Percentiles rank a stretch among this genome's conserved stretches.
These are phyloP conservation scores for Nibea coibor DNA, from an alignment of 2,113 vertebrate genomes.

Conservation along the genomic window DNA sequence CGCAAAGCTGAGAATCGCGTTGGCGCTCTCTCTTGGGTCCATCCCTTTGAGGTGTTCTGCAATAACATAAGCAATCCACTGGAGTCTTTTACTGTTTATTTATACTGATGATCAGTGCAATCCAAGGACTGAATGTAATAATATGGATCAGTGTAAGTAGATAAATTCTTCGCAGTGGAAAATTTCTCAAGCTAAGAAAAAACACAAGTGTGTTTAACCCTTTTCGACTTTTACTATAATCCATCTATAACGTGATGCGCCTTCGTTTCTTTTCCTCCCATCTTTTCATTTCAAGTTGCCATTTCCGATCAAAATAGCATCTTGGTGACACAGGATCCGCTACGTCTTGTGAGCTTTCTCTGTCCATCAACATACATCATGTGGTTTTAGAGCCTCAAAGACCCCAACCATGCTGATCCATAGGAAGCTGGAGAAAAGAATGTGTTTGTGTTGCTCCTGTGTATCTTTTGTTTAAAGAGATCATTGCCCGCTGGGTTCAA, in stretches of 20 bases:
- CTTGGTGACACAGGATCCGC: not conserved
- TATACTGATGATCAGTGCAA: not conserved
- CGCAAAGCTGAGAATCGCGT: not conserved
- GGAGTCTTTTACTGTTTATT: not conserved
- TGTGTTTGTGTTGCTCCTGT: constrained; percentile 3
- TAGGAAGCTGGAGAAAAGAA: not conserved
- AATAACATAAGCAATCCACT: not conserved
- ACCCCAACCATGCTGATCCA: not conserved
- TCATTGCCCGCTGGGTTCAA: constrained; percentile 15
- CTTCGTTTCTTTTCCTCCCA: not conserved
- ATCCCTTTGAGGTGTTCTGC: not conserved
- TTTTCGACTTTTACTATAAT: not conserved
- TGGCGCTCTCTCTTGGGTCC: not conserved
- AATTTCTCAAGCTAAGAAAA: not conserved
- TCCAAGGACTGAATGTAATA: not conserved
- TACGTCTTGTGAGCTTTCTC: not conserved
- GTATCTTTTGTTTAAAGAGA: not conserved
- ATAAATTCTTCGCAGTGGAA: not conserved
- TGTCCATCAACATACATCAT: not conserved
- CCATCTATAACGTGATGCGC: not conserved
- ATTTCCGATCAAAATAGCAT: not conserved
- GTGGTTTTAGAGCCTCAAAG: not conserved
- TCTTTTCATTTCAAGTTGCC: not conserved
- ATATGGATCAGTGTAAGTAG: not conserved
- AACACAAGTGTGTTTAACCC: not conserved